These are phyloP conservation scores for Sardina pilchardus DNA, from an alignment of 2,113 vertebrate species.

Conservation along the genomic window DNA sequence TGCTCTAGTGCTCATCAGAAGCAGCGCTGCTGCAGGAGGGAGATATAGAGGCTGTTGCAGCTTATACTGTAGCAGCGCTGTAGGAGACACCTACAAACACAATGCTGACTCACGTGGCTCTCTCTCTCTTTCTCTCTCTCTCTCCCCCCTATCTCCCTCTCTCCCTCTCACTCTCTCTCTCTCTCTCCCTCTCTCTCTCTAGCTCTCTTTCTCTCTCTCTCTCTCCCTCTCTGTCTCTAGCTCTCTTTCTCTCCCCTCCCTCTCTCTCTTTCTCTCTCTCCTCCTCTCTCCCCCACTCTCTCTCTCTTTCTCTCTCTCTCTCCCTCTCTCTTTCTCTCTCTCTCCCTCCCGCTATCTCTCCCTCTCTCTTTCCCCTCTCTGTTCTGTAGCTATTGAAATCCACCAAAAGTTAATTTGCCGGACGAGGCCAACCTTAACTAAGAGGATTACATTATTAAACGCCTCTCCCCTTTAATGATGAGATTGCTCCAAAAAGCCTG, in stretches of 20 bases:
- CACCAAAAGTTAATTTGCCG: constrained; percentile 76
- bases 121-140: not conserved
- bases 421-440: constrained; percentile 77
- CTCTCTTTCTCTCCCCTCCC: constrained; percentile 52
- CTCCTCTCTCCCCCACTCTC: not conserved
- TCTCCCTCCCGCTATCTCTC: not conserved
- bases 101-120: not conserved
- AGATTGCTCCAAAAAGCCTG: constrained; percentile 76
- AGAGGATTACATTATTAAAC: constrained; percentile 80
- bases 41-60: not conserved
- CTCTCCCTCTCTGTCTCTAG: constrained; percentile 58
- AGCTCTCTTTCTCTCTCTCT: constrained; percentile 50
- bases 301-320: not conserved
- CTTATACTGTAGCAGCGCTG: not conserved
- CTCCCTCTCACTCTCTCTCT: not conserved
- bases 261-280: too few relatives aligned
- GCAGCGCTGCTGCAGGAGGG: not conserved
- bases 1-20: too few relatives aligned
- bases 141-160: constrained; percentile 48
- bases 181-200: constrained; percentile 56
- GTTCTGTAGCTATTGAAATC: constrained; percentile 76
- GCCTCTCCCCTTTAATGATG: constrained; percentile 76
- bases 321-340: constrained; percentile 39
- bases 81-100: not conserved
- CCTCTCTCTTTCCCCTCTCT: constrained; percentile 45